Percentiles rank a stretch among this genome's conserved stretches.
Conservation (phyloP, 2,113 vertebrate species). For the Menidia beryllina region DNA sequence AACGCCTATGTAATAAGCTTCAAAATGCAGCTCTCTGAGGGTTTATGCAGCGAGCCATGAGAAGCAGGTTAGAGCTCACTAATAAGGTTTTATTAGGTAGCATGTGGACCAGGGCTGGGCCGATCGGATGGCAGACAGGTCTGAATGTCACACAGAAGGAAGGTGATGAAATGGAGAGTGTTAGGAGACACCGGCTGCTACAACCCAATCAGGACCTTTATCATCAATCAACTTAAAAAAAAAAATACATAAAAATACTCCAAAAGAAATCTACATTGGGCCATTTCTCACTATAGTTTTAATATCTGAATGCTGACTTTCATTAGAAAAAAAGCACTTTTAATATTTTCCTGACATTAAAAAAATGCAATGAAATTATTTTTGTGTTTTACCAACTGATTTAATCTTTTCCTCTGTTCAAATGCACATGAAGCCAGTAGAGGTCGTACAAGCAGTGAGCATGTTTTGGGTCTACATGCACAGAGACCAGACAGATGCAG, state of each 20-base stretch:
- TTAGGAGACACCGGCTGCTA: conserved; percentile 36
- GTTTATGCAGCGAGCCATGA: conserved; percentile 36
- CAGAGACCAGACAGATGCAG: conserved; percentile 68
- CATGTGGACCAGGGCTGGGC: conserved; percentile 17
- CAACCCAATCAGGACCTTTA: neutral
- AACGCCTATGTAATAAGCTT: conserved; percentile 3
- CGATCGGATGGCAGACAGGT: conserved; percentile 37
- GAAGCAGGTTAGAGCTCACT: conserved; percentile 25
- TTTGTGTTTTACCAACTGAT: neutral
- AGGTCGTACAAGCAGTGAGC: conserved; percentile 62
- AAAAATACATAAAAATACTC: neutral
- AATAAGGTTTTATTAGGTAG: conserved; percentile 46
- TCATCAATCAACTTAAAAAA: neutral
- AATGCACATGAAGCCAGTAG: conserved; percentile 45
- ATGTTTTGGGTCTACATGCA: conserved; percentile 72
- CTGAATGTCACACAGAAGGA: conserved; percentile 56
- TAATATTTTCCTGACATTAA: no score
- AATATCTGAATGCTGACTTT: neutral
- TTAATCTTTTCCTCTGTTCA: conserved; percentile 1
- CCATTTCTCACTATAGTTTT: neutral
- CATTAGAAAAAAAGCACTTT: conserved; percentile 2
- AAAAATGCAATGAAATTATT: neutral
- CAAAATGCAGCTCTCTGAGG: conserved; percentile 44
- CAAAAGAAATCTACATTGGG: conserved; percentile 17
- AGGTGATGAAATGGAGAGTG: conserved; percentile 57